Conservation (phyloP, 1,140 invertebrate species). For the Drosophila elegans region DNA sequence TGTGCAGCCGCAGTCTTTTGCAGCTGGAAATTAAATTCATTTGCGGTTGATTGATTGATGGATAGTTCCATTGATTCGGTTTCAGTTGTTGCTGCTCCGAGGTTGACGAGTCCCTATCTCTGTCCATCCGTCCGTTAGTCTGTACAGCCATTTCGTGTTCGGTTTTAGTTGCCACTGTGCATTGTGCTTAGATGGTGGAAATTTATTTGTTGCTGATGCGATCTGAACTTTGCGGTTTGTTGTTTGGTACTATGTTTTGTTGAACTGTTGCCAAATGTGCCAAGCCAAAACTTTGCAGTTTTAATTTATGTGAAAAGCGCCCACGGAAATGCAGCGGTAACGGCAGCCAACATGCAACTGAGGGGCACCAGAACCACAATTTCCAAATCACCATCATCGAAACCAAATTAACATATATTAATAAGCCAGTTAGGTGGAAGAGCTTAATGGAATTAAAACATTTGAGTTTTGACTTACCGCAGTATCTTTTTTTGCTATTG, state of each 20-base stretch:
- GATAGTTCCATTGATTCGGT: conserved; percentile 78
- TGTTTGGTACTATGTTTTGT: conserved; percentile 28
- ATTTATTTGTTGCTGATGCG: conserved; percentile 74
- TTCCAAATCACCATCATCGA: neutral
- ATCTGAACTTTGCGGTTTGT: conserved; percentile 59
- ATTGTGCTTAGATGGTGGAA: conserved; percentile 71
- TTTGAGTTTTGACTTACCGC: neutral
- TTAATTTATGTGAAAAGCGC: conserved; percentile 73
- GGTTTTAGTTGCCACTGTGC: conserved; percentile 40
- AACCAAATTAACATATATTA: conserved; percentile 7
- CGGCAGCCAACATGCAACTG: neutral
- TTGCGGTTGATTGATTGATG: conserved; percentile 79
- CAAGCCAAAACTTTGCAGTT: conserved; percentile 62
- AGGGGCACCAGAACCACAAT: neutral
- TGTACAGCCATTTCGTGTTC: conserved; percentile 31
- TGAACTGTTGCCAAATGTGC: conserved; percentile 53
- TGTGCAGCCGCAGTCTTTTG: conserved; percentile 15
- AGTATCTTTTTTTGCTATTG: too few relatives aligned
- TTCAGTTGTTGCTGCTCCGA: conserved; percentile 31
- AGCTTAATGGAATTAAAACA: conserved; percentile 7
- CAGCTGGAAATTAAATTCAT: conserved; percentile 69
- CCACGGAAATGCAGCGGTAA: conserved; percentile 11
- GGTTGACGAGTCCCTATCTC: conserved; percentile 17
- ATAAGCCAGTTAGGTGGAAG: neutral
- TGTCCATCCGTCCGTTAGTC: conserved; percentile 25